A percentile compares a stretch with the other conserved stretches of the same genome.
Evolutionary conservation across 2,797 vertebrate genomes (phyloP).

Genomic region (Gorsachius magnificus): DNA sequence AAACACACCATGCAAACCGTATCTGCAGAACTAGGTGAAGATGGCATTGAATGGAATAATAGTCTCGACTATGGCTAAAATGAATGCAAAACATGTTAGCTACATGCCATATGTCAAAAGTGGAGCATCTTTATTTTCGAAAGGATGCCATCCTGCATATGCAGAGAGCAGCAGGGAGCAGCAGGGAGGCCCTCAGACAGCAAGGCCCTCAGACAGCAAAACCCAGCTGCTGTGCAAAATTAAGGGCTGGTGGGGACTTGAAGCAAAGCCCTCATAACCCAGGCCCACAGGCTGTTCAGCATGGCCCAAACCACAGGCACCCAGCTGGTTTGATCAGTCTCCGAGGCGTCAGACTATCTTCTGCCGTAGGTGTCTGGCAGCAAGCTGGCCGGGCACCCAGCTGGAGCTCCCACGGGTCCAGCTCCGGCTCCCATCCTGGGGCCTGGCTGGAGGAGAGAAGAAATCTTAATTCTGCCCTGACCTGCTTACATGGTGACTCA

Average conservation of each 20-base stretch:
- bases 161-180: not conserved
- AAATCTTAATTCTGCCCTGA: not conserved
- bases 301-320: not conserved
- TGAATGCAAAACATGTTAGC: not conserved
- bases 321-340: not conserved
- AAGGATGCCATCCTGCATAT: not conserved
- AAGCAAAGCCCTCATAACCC: not conserved
- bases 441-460: not conserved
- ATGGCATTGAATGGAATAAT: not conserved
- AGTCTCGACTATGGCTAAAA: not conserved
- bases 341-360: not conserved
- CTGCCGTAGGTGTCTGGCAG: not conserved
- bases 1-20: not conserved
- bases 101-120: not conserved
- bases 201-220: not conserved
- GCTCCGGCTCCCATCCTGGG: not conserved
- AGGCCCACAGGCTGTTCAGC: not conserved
- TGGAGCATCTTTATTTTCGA: rapidly evolving
- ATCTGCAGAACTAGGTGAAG: not conserved
- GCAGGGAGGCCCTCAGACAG: too few species aligned
- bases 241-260: not conserved
- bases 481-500: not conserved
- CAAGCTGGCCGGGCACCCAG: rapidly evolving
- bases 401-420: not conserved
- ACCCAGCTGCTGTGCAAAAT: not conserved